phyloP scores from a whole-genome alignment of 2,888 invertebrate genomes.

The Julus scandinavius region DNA sequence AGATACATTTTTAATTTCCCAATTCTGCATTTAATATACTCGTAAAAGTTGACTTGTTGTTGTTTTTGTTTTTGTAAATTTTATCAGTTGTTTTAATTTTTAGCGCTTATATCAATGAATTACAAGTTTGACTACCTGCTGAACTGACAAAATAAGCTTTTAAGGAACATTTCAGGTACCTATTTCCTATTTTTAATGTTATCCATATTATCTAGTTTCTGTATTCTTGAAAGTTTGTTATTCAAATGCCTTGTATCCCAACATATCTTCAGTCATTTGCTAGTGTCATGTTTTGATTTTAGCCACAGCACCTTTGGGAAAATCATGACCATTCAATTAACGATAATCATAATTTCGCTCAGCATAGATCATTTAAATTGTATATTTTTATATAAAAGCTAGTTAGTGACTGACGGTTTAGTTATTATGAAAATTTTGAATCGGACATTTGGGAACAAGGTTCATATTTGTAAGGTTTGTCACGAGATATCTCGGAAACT shows the following conservation, averaged over 20 bases:
- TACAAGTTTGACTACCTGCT: background rate
- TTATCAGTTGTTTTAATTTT: conserved; percentile 40
- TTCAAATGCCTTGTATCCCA: conserved; percentile 33
- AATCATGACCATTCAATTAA: conserved; percentile 20
- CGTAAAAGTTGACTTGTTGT: background rate
- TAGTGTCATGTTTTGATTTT: background rate
- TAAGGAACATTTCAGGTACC: conserved; percentile 13
- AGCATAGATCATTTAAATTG: conserved; percentile 38
- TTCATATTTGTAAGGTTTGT: background rate
- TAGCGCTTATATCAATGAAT: background rate
- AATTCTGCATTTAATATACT: conserved; percentile 1
- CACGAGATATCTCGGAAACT: background rate
- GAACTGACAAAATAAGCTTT: background rate
- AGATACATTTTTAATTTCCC: background rate
- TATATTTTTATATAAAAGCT: conserved; percentile 34
- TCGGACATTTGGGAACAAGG: conserved; percentile 7
- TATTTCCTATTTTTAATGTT: background rate
- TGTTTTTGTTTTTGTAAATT: conserved; percentile 44
- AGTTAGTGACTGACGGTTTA: background rate
- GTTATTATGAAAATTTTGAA: background rate
- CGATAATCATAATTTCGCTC: conserved; percentile 29
- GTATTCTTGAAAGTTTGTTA: conserved; percentile 33
- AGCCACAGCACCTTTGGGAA: background rate
- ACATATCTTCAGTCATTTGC: conserved; percentile 1
- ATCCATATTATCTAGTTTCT: conserved; percentile 26